A percentile compares a stretch with the other conserved stretches of the same genome.
Evolutionary conservation across 2,888 invertebrate species (phyloP).

Genomic region (Sthenelais limicola): DNA sequence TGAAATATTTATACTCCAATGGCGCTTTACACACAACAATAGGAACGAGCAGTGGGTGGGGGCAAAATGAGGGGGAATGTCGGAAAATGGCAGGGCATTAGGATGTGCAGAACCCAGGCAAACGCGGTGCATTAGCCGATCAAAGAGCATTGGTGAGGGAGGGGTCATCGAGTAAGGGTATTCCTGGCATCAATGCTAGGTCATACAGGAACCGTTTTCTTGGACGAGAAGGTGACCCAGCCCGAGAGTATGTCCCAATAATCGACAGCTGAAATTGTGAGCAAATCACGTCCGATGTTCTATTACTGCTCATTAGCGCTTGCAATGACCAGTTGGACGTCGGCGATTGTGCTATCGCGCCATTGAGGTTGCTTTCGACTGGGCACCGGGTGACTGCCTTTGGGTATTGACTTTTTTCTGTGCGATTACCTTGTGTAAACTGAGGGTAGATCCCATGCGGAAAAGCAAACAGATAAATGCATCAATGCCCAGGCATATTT

Average conservation of each 20-base stretch:
- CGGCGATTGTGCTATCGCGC: not conserved
- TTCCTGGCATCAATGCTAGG: no score
- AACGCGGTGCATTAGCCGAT: conserved; percentile 28
- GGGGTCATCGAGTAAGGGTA: not conserved
- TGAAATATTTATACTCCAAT: no score
- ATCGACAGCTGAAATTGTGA: conserved; percentile 5
- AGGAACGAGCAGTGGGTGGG: no score
- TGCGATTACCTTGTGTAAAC: conserved; percentile 26
- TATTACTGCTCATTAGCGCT: conserved; percentile 18
- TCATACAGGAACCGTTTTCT: no score
- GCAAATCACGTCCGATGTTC: not conserved
- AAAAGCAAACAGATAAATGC: conserved; percentile 25
- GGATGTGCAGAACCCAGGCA: conserved; percentile 1
- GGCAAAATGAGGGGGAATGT: conserved; percentile 22
- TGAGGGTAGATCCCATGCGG: not conserved
- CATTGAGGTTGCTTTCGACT: no score
- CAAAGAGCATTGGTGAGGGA: not conserved
- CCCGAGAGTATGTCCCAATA: not conserved
- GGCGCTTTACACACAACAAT: no score
- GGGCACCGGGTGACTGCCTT: not conserved
- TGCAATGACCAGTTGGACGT: not conserved
- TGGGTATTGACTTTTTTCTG: conserved; percentile 32
- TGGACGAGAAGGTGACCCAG: conserved; percentile 4
- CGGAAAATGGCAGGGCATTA: conserved; percentile 12
- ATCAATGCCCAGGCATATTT: no score